These are phyloP conservation scores for Hanleya hanleyi DNA, from an alignment of 2,888 invertebrate species.

Conservation along the genomic window DNA sequence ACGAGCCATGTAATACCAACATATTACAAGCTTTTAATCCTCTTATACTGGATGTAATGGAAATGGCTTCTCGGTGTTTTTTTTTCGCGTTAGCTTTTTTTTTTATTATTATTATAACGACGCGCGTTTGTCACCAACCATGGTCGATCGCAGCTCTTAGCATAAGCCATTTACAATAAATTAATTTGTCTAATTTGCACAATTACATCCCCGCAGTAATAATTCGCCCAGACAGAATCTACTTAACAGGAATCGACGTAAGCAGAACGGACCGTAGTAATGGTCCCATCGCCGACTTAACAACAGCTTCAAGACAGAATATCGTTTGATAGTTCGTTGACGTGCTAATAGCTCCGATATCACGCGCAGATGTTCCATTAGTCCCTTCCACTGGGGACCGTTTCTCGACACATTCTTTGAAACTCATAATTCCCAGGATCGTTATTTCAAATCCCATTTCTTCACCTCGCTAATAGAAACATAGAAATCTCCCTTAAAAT, in stretches of 20 bases:
- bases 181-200: not conserved
- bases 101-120: too few species aligned
- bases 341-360: not conserved
- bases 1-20: too few species aligned
- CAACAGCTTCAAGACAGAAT: not conserved
- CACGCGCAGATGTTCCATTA: slow-evolving; percentile 1
- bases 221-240: too few species aligned
- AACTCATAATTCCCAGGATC: not conserved
- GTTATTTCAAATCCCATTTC: not conserved
- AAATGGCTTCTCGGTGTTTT: too few species aligned
- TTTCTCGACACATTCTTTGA: not conserved
- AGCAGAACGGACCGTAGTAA: too few species aligned
- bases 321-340: not conserved
- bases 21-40: too few species aligned
- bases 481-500: not conserved
- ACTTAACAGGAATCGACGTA: too few species aligned
- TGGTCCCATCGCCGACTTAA: not conserved
- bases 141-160: too few species aligned
- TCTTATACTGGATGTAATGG: too few species aligned
- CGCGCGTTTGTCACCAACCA: too few species aligned
- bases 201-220: too few species aligned
- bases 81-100: too few species aligned
- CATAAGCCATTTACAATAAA: not conserved
- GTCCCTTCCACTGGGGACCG: not conserved
- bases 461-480: not conserved